phyloP scores from a whole-genome alignment of 2,113 vertebrate species.

The Atractosteus spatula region DNA sequence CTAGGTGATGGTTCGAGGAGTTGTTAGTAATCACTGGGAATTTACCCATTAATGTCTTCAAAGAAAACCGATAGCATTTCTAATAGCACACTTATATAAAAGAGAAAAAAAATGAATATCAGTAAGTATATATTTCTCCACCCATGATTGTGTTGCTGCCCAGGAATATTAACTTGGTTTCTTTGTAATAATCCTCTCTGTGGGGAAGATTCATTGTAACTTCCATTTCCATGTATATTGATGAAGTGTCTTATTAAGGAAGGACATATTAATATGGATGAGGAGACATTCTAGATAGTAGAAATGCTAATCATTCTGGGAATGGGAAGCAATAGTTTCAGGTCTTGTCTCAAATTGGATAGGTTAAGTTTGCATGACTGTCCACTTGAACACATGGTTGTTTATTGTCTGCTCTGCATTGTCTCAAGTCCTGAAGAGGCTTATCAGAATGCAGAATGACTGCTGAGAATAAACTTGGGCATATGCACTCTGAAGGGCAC shows the following conservation, averaged over 20 bases:
- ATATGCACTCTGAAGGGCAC: background rate
- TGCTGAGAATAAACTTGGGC: background rate
- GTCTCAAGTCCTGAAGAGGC: background rate
- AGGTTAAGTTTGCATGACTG: background rate
- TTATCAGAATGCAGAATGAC: background rate
- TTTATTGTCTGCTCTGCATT: background rate
- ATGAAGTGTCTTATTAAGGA: conserved; percentile 25
- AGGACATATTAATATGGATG: conserved; percentile 17
- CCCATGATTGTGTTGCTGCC: conserved; percentile 7
- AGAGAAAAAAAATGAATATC: background rate
- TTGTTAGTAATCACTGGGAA: background rate
- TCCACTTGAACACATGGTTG: background rate
- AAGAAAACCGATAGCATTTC: conserved; percentile 21
- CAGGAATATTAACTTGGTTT: conserved; percentile 14
- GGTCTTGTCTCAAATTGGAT: background rate
- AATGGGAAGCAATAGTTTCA: background rate
- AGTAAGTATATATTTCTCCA: conserved; percentile 14
- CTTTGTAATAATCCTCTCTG: conserved; percentile 19
- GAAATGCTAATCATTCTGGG: conserved; percentile 7
- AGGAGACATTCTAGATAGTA: background rate
- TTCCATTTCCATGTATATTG: conserved; percentile 25
- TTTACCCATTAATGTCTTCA: conserved; percentile 12
- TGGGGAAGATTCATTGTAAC: background rate
- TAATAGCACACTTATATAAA: background rate
- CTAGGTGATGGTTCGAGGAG: background rate